phyloP scores from a whole-genome alignment of 2,888 invertebrate genomes.

The Temnothorax ravouxi region DNA sequence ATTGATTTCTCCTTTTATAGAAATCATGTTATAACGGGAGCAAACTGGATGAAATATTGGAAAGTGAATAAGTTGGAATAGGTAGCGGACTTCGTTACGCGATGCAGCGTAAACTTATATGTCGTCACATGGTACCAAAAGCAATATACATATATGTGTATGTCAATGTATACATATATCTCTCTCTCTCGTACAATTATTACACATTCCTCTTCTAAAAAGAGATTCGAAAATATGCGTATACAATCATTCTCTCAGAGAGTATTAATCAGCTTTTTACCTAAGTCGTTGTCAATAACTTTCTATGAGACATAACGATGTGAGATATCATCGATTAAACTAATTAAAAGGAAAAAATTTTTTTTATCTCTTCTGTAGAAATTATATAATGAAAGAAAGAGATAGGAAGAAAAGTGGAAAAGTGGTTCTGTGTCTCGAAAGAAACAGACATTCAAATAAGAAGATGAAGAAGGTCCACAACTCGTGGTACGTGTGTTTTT shows the following conservation, averaged over 20 bases:
- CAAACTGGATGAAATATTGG: conserved; percentile 20
- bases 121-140: not conserved
- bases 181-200: not conserved
- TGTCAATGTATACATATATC: not conserved
- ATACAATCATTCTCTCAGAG: not conserved
- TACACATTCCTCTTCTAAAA: not conserved
- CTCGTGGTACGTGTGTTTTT: conserved; percentile 69
- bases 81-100: conserved; percentile 4
- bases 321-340: not conserved
- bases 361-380: not conserved
- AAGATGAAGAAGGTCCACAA: not conserved
- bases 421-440: not conserved
- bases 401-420: not conserved
- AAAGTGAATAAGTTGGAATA: conserved; percentile 21
- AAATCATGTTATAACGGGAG: conserved; percentile 43
- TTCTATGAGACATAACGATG: not conserved
- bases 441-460: not conserved
- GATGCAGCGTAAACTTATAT: not conserved
- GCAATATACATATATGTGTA: not conserved
- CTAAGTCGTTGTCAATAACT: not conserved
- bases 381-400: not conserved
- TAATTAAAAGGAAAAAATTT: not conserved
- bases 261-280: not conserved
- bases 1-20: conserved; percentile 55
- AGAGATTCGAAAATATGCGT: not conserved